Evolutionary conservation across 2,888 invertebrate species (phyloP), one percentile per base, ranked within the genome.

Genomic region (Pyrocoelia pectoralis): DNA sequence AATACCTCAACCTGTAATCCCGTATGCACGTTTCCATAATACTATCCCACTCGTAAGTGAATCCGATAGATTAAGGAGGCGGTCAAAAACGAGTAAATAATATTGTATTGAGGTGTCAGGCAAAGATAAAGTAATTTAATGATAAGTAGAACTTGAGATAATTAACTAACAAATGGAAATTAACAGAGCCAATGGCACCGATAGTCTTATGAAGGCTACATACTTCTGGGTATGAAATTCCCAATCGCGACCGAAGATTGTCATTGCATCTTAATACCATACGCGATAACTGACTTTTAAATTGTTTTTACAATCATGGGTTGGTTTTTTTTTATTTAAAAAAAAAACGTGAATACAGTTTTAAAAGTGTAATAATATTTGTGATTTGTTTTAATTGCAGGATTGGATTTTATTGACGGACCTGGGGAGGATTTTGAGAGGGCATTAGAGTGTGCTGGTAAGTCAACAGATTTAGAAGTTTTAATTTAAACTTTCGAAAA

Each of bases 351-450:
- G 43, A 12, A 1, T 15, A 15, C 10, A 12, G 3, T 18, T 28
- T 50, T 28, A 2, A 29, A 29, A 19, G 48, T 48, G 28, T n/a
- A 29, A 50, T 28, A 10, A 4, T 10, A 17, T 17, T 9, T 10
- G 48, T 48, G 48, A 17, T 18, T 48, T 24, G 24, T 24, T 15
- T 33, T 33, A 33, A n/a, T 80, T 84, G 73, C 83, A 89, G 89
- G 89, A 83, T 84, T 89, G 83, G 89, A 90, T 81, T 90, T 90
- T 80, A 85, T 89, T 79, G 89, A 88, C 77, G 83, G 83, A 72
- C 88, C 88, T 84, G 89, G 89, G 70, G 88, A 89, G 76, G 89
- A 89, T 80, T 90, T 89, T 80, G 90, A 90, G 81, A 85, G 87
- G 73, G 90, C 90, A 68, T 86, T 90, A 73, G 88, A 88, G 76